phyloP scores from a whole-genome alignment of 2,888 invertebrate genomes.

The Julus scanicus region DNA sequence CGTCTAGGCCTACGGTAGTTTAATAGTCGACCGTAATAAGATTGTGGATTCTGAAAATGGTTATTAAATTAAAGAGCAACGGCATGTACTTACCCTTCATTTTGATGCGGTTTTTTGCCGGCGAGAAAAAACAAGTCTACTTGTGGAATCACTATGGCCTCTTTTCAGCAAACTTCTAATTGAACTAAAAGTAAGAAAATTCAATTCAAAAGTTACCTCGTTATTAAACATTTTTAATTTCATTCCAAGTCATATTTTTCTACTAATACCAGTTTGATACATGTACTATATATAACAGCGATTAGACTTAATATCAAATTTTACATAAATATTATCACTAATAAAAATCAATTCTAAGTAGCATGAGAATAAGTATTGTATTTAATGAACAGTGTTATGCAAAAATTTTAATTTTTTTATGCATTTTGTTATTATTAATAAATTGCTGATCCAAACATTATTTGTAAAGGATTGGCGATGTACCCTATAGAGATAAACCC shows the following conservation, averaged over 20 bases:
- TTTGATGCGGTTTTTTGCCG: neutral
- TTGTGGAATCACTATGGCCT: neutral
- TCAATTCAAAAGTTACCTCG: neutral
- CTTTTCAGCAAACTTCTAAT: neutral
- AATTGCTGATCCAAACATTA: no score
- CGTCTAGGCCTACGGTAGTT: neutral
- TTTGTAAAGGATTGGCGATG: neutral
- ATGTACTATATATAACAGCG: no score
- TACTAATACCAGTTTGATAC: no score
- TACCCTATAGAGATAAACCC: neutral
- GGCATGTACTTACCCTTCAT: slow-evolving; percentile 16
- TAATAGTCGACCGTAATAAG: slow-evolving; percentile 12
- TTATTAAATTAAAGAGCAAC: slow-evolving; percentile 42
- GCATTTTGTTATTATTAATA: no score
- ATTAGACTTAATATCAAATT: no score
- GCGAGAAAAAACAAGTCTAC: neutral
- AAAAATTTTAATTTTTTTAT: no score
- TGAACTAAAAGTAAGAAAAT: neutral
- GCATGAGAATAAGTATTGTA: no score
- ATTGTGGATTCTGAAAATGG: slow-evolving; percentile 42
- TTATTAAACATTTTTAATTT: no score
- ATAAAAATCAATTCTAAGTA: no score
- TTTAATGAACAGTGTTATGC: no score
- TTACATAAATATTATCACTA: no score
- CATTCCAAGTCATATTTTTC: no score